Evolutionary conservation across 2,113 vertebrate species (phyloP).

Genomic region (Mionectes macconnelli): DNA sequence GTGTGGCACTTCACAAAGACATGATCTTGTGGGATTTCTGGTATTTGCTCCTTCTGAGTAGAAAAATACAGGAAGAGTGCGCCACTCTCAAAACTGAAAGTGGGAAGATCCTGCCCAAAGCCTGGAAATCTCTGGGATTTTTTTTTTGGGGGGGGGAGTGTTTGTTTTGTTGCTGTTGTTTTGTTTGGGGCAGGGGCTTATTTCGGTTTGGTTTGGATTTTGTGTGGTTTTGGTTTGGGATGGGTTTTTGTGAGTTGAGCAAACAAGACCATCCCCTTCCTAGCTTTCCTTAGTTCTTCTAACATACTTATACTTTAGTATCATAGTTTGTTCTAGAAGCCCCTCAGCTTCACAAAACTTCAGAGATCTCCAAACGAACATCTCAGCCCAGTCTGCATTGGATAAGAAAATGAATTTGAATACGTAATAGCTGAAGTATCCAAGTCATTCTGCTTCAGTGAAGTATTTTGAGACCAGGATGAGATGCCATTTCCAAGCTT

Average conservation of each 20-base stretch:
- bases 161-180: too few species aligned
- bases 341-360: neutral
- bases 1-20: neutral
- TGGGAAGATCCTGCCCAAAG: neutral
- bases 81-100: neutral
- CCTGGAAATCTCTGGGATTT: neutral
- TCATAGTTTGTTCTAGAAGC: neutral
- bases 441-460: neutral
- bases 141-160: accelerated
- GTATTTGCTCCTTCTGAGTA: neutral
- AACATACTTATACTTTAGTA: neutral
- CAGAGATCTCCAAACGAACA: neutral
- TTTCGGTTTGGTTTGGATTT: neutral
- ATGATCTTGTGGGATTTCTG: neutral
- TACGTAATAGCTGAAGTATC: neutral
- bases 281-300: neutral
- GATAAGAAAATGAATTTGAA: neutral
- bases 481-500: neutral
- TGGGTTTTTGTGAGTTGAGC: neutral
- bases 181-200: neutral
- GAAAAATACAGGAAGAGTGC: neutral
- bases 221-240: neutral
- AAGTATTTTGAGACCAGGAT: neutral
- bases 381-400: neutral
- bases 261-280: neutral